Conservation (phyloP, 2,797 vertebrate species). For the Argyrosomus regius region DNA sequence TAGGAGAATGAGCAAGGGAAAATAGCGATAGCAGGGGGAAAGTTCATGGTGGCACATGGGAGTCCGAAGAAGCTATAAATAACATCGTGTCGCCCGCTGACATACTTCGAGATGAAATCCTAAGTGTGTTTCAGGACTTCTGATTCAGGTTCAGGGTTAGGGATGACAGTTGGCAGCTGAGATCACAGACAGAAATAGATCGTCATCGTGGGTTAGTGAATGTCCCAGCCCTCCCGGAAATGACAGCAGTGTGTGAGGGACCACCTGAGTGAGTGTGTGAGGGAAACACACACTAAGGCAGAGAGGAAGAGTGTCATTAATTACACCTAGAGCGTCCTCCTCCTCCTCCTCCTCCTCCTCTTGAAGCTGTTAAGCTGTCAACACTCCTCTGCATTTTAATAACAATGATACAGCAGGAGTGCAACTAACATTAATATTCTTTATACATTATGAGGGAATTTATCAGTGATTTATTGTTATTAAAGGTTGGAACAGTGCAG, state of each 20-base stretch:
- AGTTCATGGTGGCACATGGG: constrained; percentile 22
- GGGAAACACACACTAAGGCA: constrained; percentile 5
- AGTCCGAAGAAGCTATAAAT: constrained; percentile 54
- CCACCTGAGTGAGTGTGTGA: constrained; percentile 50
- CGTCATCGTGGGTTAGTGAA: constrained; percentile 38
- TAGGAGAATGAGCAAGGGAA: constrained; percentile 41
- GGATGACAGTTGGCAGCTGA: constrained; percentile 71
- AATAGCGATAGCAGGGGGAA: constrained; percentile 39
- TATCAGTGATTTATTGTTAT: no score
- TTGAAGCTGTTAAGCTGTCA: not conserved
- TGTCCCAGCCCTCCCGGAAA: constrained; percentile 56
- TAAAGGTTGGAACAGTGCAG: no score
- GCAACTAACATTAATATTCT: not conserved
- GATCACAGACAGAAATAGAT: constrained; percentile 72
- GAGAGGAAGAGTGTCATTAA: constrained; percentile 15
- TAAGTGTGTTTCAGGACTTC: constrained; percentile 43
- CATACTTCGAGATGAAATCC: constrained; percentile 51
- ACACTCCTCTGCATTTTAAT: not conserved
- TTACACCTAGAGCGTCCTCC: constrained; percentile 40
- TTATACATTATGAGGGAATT: not conserved
- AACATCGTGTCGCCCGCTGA: constrained; percentile 35
- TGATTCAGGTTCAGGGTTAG: constrained; percentile 51
- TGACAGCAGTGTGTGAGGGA: constrained; percentile 53
- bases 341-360: constrained; percentile 19
- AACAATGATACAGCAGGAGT: not conserved